A percentile compares a stretch with the other conserved stretches of the same genome.
phyloP scores from a whole-genome alignment of 2,113 vertebrate genomes.

The Prunella fulvescens region DNA sequence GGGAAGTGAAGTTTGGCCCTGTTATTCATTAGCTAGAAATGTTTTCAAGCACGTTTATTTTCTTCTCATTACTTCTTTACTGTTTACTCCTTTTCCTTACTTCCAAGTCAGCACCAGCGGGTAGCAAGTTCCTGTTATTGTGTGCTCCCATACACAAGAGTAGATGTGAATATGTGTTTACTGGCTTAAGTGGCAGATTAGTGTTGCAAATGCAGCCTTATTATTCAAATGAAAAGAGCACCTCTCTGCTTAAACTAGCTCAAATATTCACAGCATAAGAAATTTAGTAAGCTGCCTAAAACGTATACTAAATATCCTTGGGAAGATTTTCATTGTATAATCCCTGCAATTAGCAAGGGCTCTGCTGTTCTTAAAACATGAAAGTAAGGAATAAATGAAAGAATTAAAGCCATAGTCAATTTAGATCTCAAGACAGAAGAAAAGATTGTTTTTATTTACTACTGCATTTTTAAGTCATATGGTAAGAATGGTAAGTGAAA shows the following conservation, averaged over 20 bases:
- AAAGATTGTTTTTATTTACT: background rate
- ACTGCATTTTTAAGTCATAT: background rate
- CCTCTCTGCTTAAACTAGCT: background rate
- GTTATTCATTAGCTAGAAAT: constrained; percentile 31
- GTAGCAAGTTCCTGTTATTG: background rate
- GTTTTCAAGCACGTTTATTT: constrained; percentile 17
- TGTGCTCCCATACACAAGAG: background rate
- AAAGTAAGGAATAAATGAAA: background rate
- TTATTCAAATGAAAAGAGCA: background rate
- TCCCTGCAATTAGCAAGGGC: background rate
- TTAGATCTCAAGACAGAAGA: background rate
- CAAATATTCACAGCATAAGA: background rate
- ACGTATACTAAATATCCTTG: background rate
- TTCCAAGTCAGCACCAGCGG: background rate
- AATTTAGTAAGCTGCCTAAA: background rate
- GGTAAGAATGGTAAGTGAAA: background rate
- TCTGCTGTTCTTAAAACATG: background rate
- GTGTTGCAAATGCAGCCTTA: background rate
- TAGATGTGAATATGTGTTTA: background rate
- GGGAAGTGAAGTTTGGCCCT: background rate
- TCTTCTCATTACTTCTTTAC: background rate
- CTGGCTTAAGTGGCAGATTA: background rate
- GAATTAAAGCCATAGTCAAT: background rate
- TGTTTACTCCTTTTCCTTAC: constrained; percentile 25
- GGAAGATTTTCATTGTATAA: background rate